A percentile compares a stretch with the other conserved stretches of the same genome.
These are phyloP conservation scores for Teinopalpus imperialis DNA, from an alignment of 2,888 invertebrate species.

Conservation along the genomic window DNA sequence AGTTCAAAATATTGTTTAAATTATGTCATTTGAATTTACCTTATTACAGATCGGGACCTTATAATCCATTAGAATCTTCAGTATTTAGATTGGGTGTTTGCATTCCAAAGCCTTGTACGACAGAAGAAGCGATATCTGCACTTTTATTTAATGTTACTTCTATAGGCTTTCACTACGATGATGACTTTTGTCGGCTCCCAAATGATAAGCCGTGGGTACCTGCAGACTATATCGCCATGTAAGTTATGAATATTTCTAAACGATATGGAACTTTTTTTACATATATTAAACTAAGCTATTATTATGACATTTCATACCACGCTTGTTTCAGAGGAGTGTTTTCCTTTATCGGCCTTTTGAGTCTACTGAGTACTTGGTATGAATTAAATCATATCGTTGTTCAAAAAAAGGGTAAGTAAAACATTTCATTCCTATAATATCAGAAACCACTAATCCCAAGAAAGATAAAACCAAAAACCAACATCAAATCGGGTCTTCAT, in stretches of 20 bases:
- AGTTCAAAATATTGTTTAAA: no score
- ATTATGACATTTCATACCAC: no score
- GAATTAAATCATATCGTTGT: conserved; percentile 43
- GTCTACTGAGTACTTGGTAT: conserved; percentile 50
- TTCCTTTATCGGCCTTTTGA: conserved; percentile 41
- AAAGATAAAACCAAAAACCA: no score
- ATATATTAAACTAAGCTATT: not conserved
- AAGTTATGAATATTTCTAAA: conserved; percentile 43
- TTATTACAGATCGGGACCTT: conserved; percentile 28
- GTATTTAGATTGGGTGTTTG: conserved; percentile 48
- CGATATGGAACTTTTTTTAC: no score
- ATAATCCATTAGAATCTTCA: conserved; percentile 24
- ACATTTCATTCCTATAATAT: no score
- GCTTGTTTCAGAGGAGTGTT: conserved; percentile 35
- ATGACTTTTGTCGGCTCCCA: conserved; percentile 54
- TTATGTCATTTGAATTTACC: no score
- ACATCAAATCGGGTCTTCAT: no score
- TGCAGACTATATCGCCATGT: conserved; percentile 64
- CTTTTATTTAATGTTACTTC: conserved; percentile 38
- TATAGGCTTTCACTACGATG: conserved; percentile 42
- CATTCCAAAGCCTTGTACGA: conserved; percentile 57
- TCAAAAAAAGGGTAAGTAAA: conserved; percentile 41
- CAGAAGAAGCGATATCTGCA: conserved; percentile 43
- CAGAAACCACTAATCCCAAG: no score
- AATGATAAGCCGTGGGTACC: conserved; percentile 62